Base-by-base conservation (phyloP, 2,113 vertebrate species). In the Charadrius vociferus region DNA sequence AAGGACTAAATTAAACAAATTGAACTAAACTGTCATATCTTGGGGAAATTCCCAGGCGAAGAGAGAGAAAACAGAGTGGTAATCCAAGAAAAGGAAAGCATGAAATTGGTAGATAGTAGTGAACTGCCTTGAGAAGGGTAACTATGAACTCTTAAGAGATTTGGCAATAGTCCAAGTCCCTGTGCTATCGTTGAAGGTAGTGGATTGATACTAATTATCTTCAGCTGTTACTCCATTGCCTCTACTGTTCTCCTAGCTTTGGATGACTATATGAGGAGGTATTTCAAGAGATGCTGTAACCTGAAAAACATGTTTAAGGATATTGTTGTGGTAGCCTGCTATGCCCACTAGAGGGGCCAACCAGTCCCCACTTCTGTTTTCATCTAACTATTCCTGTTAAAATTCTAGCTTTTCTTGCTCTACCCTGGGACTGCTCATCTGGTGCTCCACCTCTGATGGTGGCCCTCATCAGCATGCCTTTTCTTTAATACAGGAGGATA, bases 291-390 rank as follows among this genome's bases (percentile, higher is more conserved):
- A 0, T 71, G 27, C 34, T 34, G 29, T 21, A 11, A 2, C 61
- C 20, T 36, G 62, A 62, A 67, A 39, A 21, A 2, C 5, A 3
- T 4, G 3, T 36, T 39, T 50, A 7, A 3, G n/a, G 9, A 0
- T 18, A 8, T 6, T 56, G n/a, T 39, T 67, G 49, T n/a, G 52
- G 23, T 62, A 59, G 21, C 39, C 34, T 34, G 27, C 47, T 24
- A 3, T 34, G 30, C 34, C 14, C 5, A 3, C 7, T 18, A 16
- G 15, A 26, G 24, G 16, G 34, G 52, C 17, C n/a, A 30, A 4
- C 24, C 30, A 12, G n/a, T 34, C 45, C 36, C 30, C 50, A 23
- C 36, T 80, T 7, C 13, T 14, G 34, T 23, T 52, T 15, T 61
- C 58, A 10, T 36, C 23, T 65, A 18, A 9, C 19, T 50, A 1